A percentile compares a stretch with the other conserved stretches of the same genome.
Conservation (phyloP, 1,140 invertebrate species). For the Brachystomella parvula region DNA sequence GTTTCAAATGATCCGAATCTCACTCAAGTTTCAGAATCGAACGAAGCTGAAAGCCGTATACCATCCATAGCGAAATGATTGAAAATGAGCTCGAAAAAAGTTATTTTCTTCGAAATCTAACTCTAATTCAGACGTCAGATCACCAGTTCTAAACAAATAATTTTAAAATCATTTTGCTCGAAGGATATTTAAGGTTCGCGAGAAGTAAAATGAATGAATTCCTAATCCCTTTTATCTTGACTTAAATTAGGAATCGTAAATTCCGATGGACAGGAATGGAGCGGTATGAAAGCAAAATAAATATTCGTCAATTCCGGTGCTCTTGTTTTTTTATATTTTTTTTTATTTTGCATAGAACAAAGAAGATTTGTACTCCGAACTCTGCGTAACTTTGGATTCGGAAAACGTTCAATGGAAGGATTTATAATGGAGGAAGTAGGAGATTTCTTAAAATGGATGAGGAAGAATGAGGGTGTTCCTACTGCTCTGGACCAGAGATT, state of each 20-base stretch:
- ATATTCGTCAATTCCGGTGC: too few species aligned
- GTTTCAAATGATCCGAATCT: too few species aligned
- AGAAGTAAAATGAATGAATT: not conserved
- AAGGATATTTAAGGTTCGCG: not conserved
- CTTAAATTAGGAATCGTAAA: slow-evolving; percentile 24
- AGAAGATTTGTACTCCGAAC: slow-evolving; percentile 24
- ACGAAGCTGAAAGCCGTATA: too few species aligned
- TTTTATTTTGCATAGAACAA: slow-evolving; percentile 18
- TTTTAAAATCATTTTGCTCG: not conserved
- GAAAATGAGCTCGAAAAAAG: too few species aligned
- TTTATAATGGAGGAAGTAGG: slow-evolving; percentile 26
- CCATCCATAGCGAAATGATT: too few species aligned
- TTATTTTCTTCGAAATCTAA: too few species aligned
- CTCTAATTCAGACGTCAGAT: too few species aligned
- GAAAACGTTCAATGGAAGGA: slow-evolving; percentile 26
- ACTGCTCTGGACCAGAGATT: not conserved
- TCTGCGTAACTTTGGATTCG: slow-evolving; percentile 31
- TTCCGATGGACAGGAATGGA: slow-evolving; percentile 18
- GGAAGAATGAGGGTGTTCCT: slow-evolving; percentile 6
- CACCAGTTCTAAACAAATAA: not conserved
- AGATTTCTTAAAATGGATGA: slow-evolving; percentile 18
- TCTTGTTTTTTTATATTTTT: not conserved
- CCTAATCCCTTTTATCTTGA: not conserved
- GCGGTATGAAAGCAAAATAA: not conserved
- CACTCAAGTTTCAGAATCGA: too few species aligned